Base-by-base conservation (phyloP, 2,888 invertebrate species). In the Acanthosepion lycidas region DNA sequence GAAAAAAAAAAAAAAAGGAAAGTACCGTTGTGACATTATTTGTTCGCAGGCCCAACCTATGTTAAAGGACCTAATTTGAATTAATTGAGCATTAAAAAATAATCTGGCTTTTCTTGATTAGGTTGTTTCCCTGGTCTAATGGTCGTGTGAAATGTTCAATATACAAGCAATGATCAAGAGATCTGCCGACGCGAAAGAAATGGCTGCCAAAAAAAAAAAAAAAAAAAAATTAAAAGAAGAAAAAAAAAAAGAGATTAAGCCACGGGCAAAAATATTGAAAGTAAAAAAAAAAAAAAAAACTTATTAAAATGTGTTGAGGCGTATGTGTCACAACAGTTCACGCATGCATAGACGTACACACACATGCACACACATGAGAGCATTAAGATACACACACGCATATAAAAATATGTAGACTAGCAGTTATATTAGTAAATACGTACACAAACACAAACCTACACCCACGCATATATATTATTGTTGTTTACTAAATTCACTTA, bases 61-160 rank as follows among this genome's bases (percentile, higher is more conserved):
- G 78, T 78, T 78, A 78, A 78, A 78, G 78, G 78, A 78, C n/a
- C 78, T 78, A 78, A 78, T 78, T 78, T 78, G 78, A 78, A 78
- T 78, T 78, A 78, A 78, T 78, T 78, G 78, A 78, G 78, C 78
- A n/a, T 78, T 78, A 78, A 78, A 78, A 78, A 78, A 78, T 78
- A 78, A 78, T 78, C 78, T 78, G 78, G 78, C 78, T 78, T 78
- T 78, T 78, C 78, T 78, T 78, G 78, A 78, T 78, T 78, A 78
- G 78, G 78, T 78, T 78, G 78, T 78, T 78, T 78, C 78, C 15
- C 78, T 78, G n/a, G n/a, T 78, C 28, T 78, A 78, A 78, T 78
- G 78, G 78, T n/a, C 78, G 78, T 78, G 78, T 78, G 78, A 78
- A 78, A 78, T 78, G 78, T 78, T 78, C 78, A 78, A 78, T 78